These are phyloP conservation scores for Manis crassicaudata DNA, from an alignment of 2,797 vertebrate genomes.

Conservation along the genomic window DNA sequence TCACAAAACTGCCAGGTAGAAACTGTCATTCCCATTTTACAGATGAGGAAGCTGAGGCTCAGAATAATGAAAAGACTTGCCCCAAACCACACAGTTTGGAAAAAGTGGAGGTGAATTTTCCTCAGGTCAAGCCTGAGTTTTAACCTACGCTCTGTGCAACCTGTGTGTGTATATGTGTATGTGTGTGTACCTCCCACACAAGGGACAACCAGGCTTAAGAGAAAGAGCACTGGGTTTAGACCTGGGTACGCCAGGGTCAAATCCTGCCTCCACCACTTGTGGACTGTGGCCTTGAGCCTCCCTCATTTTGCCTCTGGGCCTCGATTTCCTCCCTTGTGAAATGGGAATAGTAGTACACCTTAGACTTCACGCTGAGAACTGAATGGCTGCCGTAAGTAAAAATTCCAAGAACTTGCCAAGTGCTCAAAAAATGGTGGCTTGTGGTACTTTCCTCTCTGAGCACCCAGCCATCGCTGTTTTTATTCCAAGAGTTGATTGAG, in stretches of 20 bases:
- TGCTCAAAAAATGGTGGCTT: neutral
- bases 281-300: too few relatives aligned
- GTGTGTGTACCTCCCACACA: too few relatives aligned
- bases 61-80: neutral
- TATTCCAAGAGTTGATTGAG: neutral
- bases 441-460: neutral
- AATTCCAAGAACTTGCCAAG: neutral
- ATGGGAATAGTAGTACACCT: neutral
- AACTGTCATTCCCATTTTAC: neutral
- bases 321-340: neutral
- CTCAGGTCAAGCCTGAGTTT: neutral
- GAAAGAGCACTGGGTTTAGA: neutral
- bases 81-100: neutral
- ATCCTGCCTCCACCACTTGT: neutral
- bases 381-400: neutral
- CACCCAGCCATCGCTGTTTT: neutral
- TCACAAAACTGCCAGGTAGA: neutral
- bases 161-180: neutral
- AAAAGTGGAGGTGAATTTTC: neutral
- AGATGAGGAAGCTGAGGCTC: neutral
- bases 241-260: neutral
- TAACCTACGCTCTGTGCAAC: neutral
- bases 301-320: neutral
- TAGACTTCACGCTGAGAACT: too few relatives aligned
- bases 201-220: neutral